These are phyloP conservation scores for Phania funesta DNA, from an alignment of 2,888 invertebrate genomes.

Conservation along the genomic window DNA sequence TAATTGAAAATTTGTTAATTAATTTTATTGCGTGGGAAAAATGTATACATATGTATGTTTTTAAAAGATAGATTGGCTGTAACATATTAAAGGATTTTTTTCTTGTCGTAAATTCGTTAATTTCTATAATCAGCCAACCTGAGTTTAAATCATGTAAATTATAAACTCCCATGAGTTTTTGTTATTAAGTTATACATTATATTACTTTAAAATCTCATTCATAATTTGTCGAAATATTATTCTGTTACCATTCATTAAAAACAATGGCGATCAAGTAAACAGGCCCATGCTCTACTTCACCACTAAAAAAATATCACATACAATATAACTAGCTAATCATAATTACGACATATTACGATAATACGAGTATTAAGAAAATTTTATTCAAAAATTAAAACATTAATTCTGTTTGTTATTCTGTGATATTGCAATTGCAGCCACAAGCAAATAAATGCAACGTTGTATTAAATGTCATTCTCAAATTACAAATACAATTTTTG, in stretches of 20 bases:
- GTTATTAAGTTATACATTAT: no score
- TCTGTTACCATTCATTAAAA: conserved; percentile 17
- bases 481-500: conserved; percentile 54
- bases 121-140: no score
- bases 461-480: conserved; percentile 26
- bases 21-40: conserved; percentile 16
- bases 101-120: no score
- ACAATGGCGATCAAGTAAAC: not conserved
- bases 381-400: conserved; percentile 29
- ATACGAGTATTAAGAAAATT: conserved; percentile 4
- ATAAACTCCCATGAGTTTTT: no score
- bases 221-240: not conserved
- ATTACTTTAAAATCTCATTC: conserved; percentile 12
- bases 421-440: conserved; percentile 28
- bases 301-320: not conserved
- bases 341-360: not conserved
- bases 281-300: not conserved
- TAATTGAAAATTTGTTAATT: conserved; percentile 3
- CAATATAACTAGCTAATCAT: not conserved
- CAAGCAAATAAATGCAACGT: conserved; percentile 24
- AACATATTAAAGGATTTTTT: no score
- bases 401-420: conserved; percentile 29
- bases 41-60: not conserved
- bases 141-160: no score
- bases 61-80: no score